Evolutionary conservation across 2,113 vertebrate species (phyloP).

Genomic region (Otolemur garnettii): DNA sequence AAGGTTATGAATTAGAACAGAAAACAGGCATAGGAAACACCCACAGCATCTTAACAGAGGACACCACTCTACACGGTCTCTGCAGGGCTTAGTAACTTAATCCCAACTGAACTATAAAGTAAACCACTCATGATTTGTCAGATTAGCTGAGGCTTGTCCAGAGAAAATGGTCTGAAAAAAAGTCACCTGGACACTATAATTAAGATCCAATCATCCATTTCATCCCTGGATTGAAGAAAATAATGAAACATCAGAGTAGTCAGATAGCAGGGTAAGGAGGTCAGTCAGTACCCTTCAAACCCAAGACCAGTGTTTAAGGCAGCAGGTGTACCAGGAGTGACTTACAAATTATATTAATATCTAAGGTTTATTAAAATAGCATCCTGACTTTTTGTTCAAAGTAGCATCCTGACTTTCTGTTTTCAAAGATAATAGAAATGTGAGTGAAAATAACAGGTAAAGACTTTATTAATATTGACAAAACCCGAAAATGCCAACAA

Average conservation of each 20-base stretch:
- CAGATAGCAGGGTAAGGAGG: conserved; percentile 74
- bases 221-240: conserved; percentile 79
- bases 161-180: conserved; percentile 83
- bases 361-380: not conserved
- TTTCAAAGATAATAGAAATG: conserved; percentile 52
- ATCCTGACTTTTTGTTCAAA: not conserved
- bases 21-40: conserved; percentile 56
- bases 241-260: conserved; percentile 83
- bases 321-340: conserved; percentile 18
- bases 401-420: not conserved
- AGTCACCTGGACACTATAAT: conserved; percentile 85
- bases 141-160: conserved; percentile 82
- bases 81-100: conserved; percentile 79
- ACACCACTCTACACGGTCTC: conserved; percentile 56
- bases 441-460: conserved; percentile 20
- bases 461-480: not conserved
- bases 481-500: conserved; percentile 19
- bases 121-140: conserved; percentile 82
- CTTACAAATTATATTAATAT: conserved; percentile 6
- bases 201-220: conserved; percentile 86
- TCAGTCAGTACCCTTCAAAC: conserved; percentile 73
- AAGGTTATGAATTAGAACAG: conserved; percentile 72
- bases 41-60: conserved; percentile 57
- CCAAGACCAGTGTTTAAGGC: conserved; percentile 31
- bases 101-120: conserved; percentile 70